These are phyloP conservation scores for Eublepharis macularius DNA, from an alignment of 2,113 vertebrate species.

Conservation along the genomic window DNA sequence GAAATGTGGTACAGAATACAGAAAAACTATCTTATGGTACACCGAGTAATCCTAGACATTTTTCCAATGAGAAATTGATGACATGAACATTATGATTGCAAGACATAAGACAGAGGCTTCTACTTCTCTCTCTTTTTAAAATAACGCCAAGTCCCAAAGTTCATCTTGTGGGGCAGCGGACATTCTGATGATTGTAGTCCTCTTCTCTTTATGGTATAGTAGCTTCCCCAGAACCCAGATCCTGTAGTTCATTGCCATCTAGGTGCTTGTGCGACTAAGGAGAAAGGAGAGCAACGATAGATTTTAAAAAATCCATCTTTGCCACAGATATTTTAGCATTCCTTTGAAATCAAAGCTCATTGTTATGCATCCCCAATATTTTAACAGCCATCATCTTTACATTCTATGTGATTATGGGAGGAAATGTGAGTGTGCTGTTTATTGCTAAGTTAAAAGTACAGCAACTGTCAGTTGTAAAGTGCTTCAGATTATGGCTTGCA, in stretches of 20 bases:
- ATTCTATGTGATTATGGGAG: not conserved
- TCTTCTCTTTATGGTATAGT: not conserved
- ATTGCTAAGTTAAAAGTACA: not conserved
- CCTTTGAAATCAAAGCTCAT: too few relatives aligned
- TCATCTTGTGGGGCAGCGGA: not conserved
- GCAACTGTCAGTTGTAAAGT: not conserved
- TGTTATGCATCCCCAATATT: not conserved
- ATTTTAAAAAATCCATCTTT: too few relatives aligned
- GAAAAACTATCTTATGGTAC: not conserved
- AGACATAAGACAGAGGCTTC: not conserved
- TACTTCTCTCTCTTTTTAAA: not conserved
- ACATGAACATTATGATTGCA: not conserved
- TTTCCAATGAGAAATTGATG: not conserved
- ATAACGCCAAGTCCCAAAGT: not conserved
- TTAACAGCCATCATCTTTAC: not conserved
- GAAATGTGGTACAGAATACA: not conserved
- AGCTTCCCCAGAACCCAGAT: not conserved
- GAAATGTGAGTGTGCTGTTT: not conserved
- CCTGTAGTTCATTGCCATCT: not conserved
- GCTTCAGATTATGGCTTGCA: not conserved
- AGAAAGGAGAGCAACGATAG: not conserved
- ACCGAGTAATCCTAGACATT: not conserved
- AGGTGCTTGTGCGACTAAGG: not conserved
- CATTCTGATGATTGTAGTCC: not conserved
- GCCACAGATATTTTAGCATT: not conserved